These are phyloP conservation scores for Periparus ater DNA, from an alignment of 2,797 vertebrate species.

Conservation along the genomic window DNA sequence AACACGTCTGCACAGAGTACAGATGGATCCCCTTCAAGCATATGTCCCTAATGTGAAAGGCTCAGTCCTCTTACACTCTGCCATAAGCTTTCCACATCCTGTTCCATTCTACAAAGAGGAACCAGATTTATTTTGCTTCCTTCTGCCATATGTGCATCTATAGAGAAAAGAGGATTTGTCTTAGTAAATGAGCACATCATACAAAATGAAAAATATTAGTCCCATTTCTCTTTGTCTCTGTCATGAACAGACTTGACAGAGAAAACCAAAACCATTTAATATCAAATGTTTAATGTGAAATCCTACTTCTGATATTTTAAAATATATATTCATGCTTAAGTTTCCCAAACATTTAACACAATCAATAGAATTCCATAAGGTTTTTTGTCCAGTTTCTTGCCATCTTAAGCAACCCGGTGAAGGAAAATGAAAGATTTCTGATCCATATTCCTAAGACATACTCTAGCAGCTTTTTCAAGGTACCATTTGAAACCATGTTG, in stretches of 20 bases:
- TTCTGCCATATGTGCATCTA: slow-evolving; percentile 55
- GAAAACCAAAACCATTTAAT: neutral
- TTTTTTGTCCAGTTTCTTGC: neutral
- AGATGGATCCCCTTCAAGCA: slow-evolving; percentile 59
- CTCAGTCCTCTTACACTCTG: slow-evolving; percentile 11
- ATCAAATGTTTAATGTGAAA: neutral
- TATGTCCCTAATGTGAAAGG: slow-evolving; percentile 59
- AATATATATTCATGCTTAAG: neutral
- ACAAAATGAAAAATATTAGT: neutral
- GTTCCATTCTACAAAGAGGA: slow-evolving; percentile 44
- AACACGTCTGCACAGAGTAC: neutral
- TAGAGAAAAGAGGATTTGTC: slow-evolving; percentile 17
- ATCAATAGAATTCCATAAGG: neutral
- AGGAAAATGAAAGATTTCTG: neutral
- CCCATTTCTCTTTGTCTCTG: neutral
- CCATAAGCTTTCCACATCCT: slow-evolving; percentile 65
- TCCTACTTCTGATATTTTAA: neutral
- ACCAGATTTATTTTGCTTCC: slow-evolving; percentile 68
- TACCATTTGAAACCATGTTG: neutral
- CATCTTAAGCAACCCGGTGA: neutral
- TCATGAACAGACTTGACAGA: neutral
- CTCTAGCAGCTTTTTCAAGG: neutral
- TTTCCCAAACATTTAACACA: neutral
- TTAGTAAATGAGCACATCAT: slow-evolving; percentile 17
- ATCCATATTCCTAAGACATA: neutral